A percentile compares a stretch with the other conserved stretches of the same genome.
Conservation (phyloP, 2,113 vertebrate species). For the Puffinus mauretanicus region DNA sequence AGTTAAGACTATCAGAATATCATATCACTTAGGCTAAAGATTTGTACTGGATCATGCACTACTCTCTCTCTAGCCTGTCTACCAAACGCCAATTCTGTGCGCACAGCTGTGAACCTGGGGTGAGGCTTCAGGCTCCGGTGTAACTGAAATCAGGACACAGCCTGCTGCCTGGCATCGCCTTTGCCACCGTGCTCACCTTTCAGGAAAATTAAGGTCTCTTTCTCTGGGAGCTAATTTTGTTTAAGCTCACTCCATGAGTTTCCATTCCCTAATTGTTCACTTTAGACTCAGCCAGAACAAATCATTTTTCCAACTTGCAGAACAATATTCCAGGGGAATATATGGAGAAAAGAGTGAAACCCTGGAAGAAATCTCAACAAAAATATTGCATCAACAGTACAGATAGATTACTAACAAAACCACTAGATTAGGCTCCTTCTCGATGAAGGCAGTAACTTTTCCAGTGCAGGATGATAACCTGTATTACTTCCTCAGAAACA, state of each 20-base stretch:
- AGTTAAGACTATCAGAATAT: not conserved
- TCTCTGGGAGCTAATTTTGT: not conserved
- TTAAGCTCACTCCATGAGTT: not conserved
- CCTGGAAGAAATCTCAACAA: not conserved
- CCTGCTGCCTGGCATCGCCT: not conserved
- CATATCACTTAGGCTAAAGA: not conserved
- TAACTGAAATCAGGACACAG: not conserved
- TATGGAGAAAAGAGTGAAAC: not conserved
- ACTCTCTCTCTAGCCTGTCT: not conserved
- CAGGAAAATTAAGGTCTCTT: not conserved
- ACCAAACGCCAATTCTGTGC: rapidly evolving
- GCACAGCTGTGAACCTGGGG: rapidly evolving
- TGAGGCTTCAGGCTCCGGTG: not conserved
- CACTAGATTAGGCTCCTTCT: not conserved
- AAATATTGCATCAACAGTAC: rapidly evolving
- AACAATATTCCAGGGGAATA: not conserved
- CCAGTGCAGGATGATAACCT: not conserved
- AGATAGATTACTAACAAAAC: not conserved
- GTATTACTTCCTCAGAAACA: not conserved
- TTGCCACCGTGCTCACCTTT: not conserved
- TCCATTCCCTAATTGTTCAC: not conserved
- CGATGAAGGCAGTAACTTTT: not conserved
- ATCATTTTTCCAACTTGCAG: not conserved
- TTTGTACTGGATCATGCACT: not conserved
- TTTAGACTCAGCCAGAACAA: not conserved